phyloP scores from a whole-genome alignment of 1,140 invertebrate genomes.

The Wiebesia pumilae region DNA sequence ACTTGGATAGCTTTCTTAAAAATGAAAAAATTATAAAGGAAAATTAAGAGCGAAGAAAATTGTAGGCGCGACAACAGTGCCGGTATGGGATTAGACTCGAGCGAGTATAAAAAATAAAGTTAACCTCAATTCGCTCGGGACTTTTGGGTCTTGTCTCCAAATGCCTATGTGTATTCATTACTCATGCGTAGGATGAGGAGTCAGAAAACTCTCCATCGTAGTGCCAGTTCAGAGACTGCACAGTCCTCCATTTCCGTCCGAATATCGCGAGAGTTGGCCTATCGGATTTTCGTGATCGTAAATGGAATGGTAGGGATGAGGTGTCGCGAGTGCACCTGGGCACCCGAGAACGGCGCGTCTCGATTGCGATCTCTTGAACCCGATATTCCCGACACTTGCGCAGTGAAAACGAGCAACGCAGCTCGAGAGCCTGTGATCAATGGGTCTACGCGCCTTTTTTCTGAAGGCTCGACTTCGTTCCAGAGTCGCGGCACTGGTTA shows the following conservation, averaged over 20 bases:
- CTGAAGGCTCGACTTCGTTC: too few species aligned
- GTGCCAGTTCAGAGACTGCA: too few species aligned
- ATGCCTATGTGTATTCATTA: not conserved
- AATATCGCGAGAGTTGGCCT: not conserved
- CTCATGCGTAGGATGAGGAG: not conserved
- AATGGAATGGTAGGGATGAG: too few species aligned
- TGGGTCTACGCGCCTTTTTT: too few species aligned
- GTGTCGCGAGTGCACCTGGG: too few species aligned
- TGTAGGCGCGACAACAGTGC: not conserved
- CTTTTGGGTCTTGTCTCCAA: not conserved
- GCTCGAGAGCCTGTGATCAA: too few species aligned
- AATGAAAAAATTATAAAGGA: not conserved
- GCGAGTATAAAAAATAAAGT: not conserved
- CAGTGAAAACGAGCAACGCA: too few species aligned
- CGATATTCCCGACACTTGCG: too few species aligned
- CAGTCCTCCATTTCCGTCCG: not conserved
- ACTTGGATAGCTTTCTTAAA: not conserved
- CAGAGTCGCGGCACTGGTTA: too few species aligned
- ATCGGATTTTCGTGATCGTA: too few species aligned
- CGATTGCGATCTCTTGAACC: too few species aligned
- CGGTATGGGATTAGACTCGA: not conserved
- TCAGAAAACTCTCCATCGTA: not conserved
- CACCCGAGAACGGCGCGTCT: too few species aligned
- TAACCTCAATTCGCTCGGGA: slow-evolving; percentile 34
- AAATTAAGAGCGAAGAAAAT: not conserved